Evolutionary conservation across 2,113 vertebrate species (phyloP).

Genomic region (Melanocharis versteri): DNA sequence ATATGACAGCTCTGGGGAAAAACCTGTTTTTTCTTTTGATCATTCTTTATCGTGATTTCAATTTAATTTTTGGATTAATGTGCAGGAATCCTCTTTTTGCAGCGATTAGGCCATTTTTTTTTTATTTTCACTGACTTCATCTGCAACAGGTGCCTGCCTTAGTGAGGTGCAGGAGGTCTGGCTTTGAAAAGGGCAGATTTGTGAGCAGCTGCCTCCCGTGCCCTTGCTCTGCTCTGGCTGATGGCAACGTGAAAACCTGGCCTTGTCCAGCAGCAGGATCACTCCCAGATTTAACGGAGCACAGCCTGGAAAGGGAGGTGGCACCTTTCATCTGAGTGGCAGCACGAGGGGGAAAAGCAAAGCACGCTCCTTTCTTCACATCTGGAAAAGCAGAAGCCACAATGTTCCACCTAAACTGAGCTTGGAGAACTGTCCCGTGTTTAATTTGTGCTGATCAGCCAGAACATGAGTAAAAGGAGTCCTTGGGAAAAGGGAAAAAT

Average conservation of each 20-base stretch:
- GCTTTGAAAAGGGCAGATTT: neutral
- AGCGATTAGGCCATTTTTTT: neutral
- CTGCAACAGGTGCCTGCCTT: neutral
- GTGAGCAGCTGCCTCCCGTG: neutral
- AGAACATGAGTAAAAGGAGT: neutral
- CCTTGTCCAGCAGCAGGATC: neutral
- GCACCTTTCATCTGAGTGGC: neutral
- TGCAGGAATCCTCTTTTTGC: neutral
- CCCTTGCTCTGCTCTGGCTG: neutral
- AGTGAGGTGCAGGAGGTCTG: neutral
- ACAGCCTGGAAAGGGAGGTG: neutral
- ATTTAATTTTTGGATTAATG: neutral
- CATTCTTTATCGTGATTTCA: neutral
- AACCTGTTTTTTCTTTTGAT: neutral
- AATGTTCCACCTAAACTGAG: neutral
- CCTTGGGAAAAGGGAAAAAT: neutral
- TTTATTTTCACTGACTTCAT: neutral
- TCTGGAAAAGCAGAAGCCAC: neutral
- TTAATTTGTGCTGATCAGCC: neutral
- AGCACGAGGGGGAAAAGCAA: neutral
- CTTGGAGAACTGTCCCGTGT: fast-evolving
- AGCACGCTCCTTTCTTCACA: fast-evolving
- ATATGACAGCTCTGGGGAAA: neutral
- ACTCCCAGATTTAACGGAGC: neutral
- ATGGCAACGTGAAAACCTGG: neutral